A percentile compares a stretch with the other conserved stretches of the same genome.
phyloP scores from a whole-genome alignment of 1,140 invertebrate species.

The Pseudomyrmex flavicornis region DNA sequence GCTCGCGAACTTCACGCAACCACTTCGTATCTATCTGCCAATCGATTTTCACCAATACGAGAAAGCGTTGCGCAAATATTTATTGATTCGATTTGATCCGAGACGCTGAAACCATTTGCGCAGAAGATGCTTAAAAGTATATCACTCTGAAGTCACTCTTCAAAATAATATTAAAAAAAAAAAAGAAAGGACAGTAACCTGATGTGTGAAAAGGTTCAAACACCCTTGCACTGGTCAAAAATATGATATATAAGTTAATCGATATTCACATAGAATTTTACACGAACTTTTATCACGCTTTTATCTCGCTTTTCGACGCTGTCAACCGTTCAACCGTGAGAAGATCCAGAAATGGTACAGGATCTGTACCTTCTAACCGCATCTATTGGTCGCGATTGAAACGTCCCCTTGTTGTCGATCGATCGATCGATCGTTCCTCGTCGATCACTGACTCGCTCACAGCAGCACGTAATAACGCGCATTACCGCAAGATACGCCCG shows the following conservation, averaged over 20 bases:
- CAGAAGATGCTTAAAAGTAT: not conserved
- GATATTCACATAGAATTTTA: slow-evolving; percentile 3
- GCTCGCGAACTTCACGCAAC: slow-evolving; percentile 47
- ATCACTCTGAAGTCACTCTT: not conserved
- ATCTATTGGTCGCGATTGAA: slow-evolving; percentile 72
- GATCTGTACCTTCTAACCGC: slow-evolving; percentile 27
- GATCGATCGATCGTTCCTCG: slow-evolving; percentile 58
- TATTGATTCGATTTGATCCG: not conserved
- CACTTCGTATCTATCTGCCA: not conserved
- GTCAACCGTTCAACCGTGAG: slow-evolving; percentile 5
- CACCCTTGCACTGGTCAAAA: not conserved
- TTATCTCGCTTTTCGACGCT: slow-evolving; percentile 37
- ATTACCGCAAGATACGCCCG: slow-evolving; percentile 73
- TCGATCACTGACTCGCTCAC: slow-evolving; percentile 65
- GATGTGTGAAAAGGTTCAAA: not conserved
- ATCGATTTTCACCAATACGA: not conserved
- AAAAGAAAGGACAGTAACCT: not conserved
- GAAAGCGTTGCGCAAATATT: not conserved
- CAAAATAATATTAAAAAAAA: not conserved
- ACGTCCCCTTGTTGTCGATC: slow-evolving; percentile 72
- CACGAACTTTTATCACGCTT: not conserved
- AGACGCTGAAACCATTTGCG: no score
- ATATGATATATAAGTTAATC: slow-evolving; percentile 13
- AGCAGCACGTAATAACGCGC: slow-evolving; percentile 75
- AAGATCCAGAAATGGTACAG: slow-evolving; percentile 21